phyloP scores from a whole-genome alignment of 2,888 invertebrate species.

The Saturnia japonica region DNA sequence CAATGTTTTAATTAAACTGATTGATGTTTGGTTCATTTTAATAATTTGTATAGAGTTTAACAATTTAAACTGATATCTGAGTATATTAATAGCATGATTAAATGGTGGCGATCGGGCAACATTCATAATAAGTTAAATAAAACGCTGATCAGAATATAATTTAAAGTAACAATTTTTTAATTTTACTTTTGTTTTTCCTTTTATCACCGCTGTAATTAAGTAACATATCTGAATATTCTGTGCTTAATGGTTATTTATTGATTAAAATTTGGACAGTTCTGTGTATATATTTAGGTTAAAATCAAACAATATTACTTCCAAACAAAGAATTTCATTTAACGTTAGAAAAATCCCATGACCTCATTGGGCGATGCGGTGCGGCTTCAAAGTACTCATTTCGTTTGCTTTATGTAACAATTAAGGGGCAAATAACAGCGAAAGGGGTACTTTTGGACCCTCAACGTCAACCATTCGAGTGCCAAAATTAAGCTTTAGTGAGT shows the following conservation, averaged over 20 bases:
- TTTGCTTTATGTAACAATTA: constrained; percentile 74
- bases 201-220: neutral
- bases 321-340: neutral
- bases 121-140: neutral
- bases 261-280: neutral
- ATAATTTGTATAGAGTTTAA: constrained; percentile 31
- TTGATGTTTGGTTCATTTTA: constrained; percentile 36
- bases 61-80: constrained; percentile 24
- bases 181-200: neutral
- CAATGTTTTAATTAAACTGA: constrained; percentile 40
- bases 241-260: too few relatives aligned
- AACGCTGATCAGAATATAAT: neutral
- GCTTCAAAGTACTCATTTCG: constrained; percentile 57
- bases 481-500: constrained; percentile 53
- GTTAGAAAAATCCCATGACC: neutral
- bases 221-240: too few relatives aligned
- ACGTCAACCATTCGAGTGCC: constrained; percentile 57
- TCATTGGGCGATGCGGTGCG: constrained; percentile 21
- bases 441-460: constrained; percentile 54
- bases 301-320: neutral
- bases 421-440: constrained; percentile 55
- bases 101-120: constrained; percentile 9
- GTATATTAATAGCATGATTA: constrained; percentile 18
- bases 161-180: neutral
- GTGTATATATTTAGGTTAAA: neutral